These are phyloP conservation scores for Notothenia rossii DNA, from an alignment of 2,113 vertebrate genomes.

Conservation along the genomic window DNA sequence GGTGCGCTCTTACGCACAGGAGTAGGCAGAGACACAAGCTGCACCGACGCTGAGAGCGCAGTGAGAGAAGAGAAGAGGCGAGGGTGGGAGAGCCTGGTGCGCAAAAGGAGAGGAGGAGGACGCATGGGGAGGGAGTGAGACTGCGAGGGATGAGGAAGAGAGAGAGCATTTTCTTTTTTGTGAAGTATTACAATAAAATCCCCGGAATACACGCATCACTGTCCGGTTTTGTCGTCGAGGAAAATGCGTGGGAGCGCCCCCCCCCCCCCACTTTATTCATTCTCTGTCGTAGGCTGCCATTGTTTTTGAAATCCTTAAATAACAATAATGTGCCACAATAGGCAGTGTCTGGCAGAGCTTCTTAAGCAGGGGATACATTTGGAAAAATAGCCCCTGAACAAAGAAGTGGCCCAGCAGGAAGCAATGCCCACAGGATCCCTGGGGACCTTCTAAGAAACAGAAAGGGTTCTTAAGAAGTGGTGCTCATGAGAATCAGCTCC, in stretches of 20 bases:
- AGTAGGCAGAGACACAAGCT: constrained; percentile 68
- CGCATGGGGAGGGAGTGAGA: constrained; percentile 52
- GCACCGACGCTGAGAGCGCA: constrained; percentile 75
- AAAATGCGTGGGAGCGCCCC: constrained; percentile 29
- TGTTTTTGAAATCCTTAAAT: constrained; percentile 38
- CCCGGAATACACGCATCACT: constrained; percentile 24
- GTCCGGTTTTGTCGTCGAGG: constrained; percentile 33
- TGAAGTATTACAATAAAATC: constrained; percentile 53
- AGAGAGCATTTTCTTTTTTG: constrained; percentile 23
- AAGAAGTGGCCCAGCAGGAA: not conserved
- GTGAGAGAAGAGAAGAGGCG: constrained; percentile 77
- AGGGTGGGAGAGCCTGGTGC: constrained; percentile 75
- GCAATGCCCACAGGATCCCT: not conserved
- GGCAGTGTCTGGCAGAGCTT: constrained; percentile 16
- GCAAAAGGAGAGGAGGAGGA: constrained; percentile 69
- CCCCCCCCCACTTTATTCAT: constrained; percentile 5
- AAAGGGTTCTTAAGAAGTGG: not conserved
- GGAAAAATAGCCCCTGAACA: not conserved
- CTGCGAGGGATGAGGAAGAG: constrained; percentile 25
- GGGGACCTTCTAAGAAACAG: not conserved
- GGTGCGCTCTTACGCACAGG: constrained; percentile 80
- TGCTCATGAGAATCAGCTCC: not conserved
- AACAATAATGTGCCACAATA: constrained; percentile 41
- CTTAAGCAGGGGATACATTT: constrained; percentile 9
- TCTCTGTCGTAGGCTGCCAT: constrained; percentile 37